Evolutionary conservation across 2,113 vertebrate genomes (phyloP).

Genomic region (Asarcornis scutulata): DNA sequence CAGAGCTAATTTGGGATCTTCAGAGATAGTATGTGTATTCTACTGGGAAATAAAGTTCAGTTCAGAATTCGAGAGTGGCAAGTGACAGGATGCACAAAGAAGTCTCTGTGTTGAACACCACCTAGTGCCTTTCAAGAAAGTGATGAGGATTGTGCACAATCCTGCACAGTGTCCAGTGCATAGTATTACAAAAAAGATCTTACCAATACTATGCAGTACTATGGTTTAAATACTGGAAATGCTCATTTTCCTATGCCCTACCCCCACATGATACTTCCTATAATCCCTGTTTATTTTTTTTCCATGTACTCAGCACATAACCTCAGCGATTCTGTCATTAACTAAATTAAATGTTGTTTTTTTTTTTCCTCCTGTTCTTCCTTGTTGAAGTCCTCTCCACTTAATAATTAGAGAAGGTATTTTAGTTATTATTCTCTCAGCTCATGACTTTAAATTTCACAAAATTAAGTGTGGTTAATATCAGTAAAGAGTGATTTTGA

Average conservation of each 20-base stretch:
- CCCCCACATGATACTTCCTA: neutral
- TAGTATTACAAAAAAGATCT: neutral
- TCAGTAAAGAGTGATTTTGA: neutral
- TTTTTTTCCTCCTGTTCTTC: neutral
- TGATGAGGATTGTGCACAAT: too few relatives aligned
- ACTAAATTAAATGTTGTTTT: neutral
- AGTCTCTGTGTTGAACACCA: neutral
- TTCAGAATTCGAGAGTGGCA: neutral
- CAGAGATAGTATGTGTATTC: neutral
- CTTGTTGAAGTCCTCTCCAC: neutral
- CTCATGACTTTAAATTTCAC: neutral
- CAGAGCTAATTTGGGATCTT: neutral
- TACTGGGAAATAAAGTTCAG: neutral
- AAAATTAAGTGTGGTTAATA: neutral
- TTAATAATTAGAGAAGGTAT: neutral
- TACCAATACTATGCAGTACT: neutral
- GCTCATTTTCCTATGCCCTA: neutral
- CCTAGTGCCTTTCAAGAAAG: neutral
- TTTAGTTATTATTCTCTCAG: neutral
- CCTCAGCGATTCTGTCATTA: neutral
- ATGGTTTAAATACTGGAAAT: neutral
- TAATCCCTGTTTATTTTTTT: neutral
- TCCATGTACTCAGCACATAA: neutral
- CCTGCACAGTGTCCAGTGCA: neutral
- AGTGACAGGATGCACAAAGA: neutral